Base-by-base conservation (phyloP, 1,140 invertebrate species). In the Wasmannia auropunctata region DNA sequence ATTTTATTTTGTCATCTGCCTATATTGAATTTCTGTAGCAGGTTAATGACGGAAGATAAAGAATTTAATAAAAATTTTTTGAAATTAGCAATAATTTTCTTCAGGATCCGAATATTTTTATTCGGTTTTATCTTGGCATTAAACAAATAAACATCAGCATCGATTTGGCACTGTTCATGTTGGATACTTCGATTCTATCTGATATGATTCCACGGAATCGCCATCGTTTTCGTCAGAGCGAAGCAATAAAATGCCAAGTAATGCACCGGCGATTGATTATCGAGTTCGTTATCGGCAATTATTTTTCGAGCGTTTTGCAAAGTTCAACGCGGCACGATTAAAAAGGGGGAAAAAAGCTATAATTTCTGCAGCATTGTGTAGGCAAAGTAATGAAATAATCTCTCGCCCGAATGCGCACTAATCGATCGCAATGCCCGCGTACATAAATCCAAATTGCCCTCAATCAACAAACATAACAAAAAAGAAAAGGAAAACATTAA, bases 141-240 rank as follows among this genome's bases (percentile, higher is more conserved):
- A 74, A 74, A 72, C 16, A 83, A 43, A 79, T 51, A 54, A 76
- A 87, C 10, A 37, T 81, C 80, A 67, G 76, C 63, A 86, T 89
- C 83, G 51, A 85, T 91, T 91, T 90, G 88, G 90, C 89, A 90
- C 87, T 87, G 88, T 91, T 87, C 85, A 91, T 62, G 63, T 87
- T 83, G 63, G 25, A 54, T 56, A 25, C 19, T 63, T 88, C 40
- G 58, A 60, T 49, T n/a, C 60, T 80, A 87, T 86, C 75, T 91
- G 90, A 92, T 92, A 92, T 92, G 89, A 86, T 89, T 81, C 69
- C 87, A 84, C 51, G 34, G 51, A 83, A 83, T 19, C 67, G 65
- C 67, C 51, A 28, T 72, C 31, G 67, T 14, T 72, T 34, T 58
- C 14, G 31, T 43, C 19, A 58, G 34, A 46, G 25, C 25, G 28